Evolutionary conservation across 2,797 vertebrate species (phyloP).

Genomic region (Staurois parvus): DNA sequence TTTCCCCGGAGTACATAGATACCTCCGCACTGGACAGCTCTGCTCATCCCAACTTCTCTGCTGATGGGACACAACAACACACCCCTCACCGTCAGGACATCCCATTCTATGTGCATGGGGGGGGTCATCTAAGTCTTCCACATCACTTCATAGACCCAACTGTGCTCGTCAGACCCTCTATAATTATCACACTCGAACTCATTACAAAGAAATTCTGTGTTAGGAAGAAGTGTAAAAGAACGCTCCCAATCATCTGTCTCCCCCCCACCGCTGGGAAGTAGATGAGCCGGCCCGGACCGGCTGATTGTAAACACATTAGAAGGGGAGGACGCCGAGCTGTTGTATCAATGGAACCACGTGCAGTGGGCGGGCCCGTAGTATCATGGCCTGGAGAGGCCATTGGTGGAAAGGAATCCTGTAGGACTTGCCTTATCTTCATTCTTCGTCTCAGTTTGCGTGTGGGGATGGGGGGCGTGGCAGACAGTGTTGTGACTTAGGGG

Average conservation of each 20-base stretch:
- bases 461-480: too few species aligned
- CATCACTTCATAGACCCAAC: neutral
- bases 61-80: neutral
- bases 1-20: too few species aligned
- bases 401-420: neutral
- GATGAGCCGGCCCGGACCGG: constrained; percentile 16
- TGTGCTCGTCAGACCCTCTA: neutral
- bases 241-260: neutral
- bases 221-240: neutral
- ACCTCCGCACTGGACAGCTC: too few species aligned
- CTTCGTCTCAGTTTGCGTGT: too few species aligned
- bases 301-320: constrained; percentile 37
- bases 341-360: constrained; percentile 43
- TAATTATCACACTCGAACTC: neutral
- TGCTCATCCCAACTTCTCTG: too few species aligned
- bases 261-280: neutral
- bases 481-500: too few species aligned
- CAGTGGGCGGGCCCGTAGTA: constrained; percentile 28
- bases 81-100: neutral
- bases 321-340: constrained; percentile 1
- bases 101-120: neutral
- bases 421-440: too few species aligned
- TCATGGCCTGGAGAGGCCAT: neutral
- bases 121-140: neutral
- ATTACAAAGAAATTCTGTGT: constrained; percentile 19